These are phyloP conservation scores for Drosophila asahinai DNA, from an alignment of 1,140 invertebrate species.

Conservation along the genomic window DNA sequence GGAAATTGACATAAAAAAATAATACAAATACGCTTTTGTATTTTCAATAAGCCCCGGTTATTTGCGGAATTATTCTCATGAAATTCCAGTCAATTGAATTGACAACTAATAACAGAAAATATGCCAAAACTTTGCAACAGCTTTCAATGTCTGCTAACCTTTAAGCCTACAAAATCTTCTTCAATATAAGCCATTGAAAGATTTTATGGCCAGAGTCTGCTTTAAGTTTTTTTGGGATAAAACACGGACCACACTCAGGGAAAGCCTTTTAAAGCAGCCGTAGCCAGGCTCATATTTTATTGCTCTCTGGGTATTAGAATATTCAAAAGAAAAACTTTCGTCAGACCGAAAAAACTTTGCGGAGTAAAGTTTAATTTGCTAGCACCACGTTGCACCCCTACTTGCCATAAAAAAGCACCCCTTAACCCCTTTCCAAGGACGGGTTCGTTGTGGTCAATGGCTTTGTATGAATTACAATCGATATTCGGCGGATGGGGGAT, in stretches of 20 bases:
- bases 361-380: constrained; percentile 39
- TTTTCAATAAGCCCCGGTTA: neutral
- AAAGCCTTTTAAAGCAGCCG: neutral
- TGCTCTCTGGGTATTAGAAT: constrained; percentile 10
- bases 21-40: neutral
- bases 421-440: constrained; percentile 6
- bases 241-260: too few relatives aligned
- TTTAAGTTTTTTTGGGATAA: neutral
- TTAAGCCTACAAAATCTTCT: neutral
- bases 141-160: neutral
- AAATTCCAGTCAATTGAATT: constrained; percentile 7
- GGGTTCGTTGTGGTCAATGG: constrained; percentile 50
- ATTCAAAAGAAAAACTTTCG: constrained; percentile 22
- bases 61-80: neutral
- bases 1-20: neutral
- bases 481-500: constrained; percentile 27
- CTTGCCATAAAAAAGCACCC: constrained; percentile 3
- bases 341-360: constrained; percentile 26
- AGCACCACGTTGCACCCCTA: constrained; percentile 4
- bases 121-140: neutral
- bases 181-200: neutral
- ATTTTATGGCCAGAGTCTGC: neutral
- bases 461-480: constrained; percentile 61
- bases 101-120: constrained; percentile 3
- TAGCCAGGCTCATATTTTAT: constrained; percentile 25